Conservation (phyloP, 2,113 vertebrate genomes). For the Felis chaus region DNA sequence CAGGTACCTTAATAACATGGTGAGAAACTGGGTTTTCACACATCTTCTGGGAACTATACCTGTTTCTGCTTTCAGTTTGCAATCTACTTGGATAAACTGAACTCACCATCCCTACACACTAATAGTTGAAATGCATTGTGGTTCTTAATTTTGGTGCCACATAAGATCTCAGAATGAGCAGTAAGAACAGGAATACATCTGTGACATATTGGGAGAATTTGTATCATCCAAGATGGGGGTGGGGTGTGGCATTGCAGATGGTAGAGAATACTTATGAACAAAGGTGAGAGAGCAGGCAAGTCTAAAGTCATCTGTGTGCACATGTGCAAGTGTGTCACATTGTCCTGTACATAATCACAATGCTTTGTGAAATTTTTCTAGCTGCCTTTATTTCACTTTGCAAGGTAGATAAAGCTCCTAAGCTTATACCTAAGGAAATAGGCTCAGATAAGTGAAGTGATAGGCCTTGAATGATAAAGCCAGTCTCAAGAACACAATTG, state of each 20-base stretch:
- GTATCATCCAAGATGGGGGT: background rate
- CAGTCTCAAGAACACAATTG: background rate
- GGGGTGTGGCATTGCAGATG: background rate
- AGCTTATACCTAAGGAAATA: conserved; percentile 16
- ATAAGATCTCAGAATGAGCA: background rate
- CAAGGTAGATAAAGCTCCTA: background rate
- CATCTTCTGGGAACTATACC: background rate
- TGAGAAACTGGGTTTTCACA: background rate
- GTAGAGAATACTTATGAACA: background rate
- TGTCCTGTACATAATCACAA: background rate
- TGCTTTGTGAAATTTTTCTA: background rate
- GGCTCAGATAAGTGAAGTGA: background rate
- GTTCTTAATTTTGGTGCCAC: background rate
- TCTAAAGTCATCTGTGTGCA: background rate
- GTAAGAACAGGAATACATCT: background rate
- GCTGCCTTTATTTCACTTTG: background rate
- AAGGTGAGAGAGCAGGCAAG: background rate
- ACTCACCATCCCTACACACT: background rate
- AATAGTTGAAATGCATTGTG: background rate
- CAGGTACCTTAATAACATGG: background rate
- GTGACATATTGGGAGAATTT: background rate
- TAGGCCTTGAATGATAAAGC: background rate
- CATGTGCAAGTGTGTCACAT: background rate
- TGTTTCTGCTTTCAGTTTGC: background rate
- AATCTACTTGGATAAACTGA: background rate